Percentiles rank a stretch among this genome's conserved stretches.
Evolutionary conservation across 2,113 vertebrate genomes (phyloP).

Genomic region (Poicephalus meyeri): DNA sequence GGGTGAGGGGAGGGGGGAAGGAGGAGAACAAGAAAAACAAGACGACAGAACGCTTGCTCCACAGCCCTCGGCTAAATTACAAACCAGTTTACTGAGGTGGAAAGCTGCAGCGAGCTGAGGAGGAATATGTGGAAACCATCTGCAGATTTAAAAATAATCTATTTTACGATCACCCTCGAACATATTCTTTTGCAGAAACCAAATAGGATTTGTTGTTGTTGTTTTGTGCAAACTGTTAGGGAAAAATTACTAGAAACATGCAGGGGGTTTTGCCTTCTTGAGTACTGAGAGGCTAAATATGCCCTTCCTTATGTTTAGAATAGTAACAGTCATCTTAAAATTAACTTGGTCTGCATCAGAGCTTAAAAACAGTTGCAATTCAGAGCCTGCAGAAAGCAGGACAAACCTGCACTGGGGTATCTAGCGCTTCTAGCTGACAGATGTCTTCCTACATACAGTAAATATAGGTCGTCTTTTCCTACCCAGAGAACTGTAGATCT

Average conservation of each 20-base stretch:
- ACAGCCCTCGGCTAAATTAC: constrained; percentile 52
- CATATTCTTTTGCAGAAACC: constrained; percentile 47
- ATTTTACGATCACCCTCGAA: constrained; percentile 57
- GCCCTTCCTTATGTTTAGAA: constrained; percentile 72
- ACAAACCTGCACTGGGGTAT: constrained; percentile 46
- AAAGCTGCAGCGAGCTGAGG: constrained; percentile 60
- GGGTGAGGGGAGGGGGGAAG: not conserved
- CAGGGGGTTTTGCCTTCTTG: constrained; percentile 61
- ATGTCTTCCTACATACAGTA: constrained; percentile 64
- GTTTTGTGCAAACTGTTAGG: constrained; percentile 50
- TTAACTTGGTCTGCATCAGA: constrained; percentile 64
- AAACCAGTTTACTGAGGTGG: constrained; percentile 62
- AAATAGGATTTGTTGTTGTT: constrained; percentile 52
- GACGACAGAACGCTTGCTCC: constrained; percentile 54
- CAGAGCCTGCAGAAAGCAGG: constrained; percentile 56
- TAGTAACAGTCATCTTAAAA: constrained; percentile 69
- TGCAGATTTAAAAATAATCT: constrained; percentile 73
- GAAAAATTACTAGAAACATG: constrained; percentile 68
- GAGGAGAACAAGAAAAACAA: constrained; percentile 38
- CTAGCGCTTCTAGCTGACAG: constrained; percentile 49
- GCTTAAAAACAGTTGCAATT: constrained; percentile 53
- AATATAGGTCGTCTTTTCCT: constrained; percentile 66
- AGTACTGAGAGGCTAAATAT: constrained; percentile 70
- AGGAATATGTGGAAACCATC: constrained; percentile 60
- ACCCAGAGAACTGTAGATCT: constrained; percentile 61